phyloP scores from a whole-genome alignment of 2,888 invertebrate species.

The Andricus curvator region DNA sequence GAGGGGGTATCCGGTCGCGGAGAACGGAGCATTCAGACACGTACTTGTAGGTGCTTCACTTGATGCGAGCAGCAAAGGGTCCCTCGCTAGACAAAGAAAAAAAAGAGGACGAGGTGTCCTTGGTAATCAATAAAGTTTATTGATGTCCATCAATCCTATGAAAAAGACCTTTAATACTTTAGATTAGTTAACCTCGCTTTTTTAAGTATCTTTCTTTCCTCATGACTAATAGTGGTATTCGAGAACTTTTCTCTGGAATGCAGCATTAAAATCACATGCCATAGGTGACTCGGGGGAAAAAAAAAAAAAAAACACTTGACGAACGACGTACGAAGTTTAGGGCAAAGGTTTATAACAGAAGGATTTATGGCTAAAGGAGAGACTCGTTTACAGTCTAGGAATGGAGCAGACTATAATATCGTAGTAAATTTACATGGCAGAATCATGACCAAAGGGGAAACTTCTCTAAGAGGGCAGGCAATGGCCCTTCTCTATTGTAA shows the following conservation, averaged over 20 bases:
- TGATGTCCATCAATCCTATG: not conserved
- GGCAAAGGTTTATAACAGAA: constrained; percentile 33
- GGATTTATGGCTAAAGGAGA: constrained; percentile 34
- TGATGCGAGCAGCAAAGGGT: constrained; percentile 54
- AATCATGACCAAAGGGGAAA: constrained; percentile 56
- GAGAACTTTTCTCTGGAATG: constrained; percentile 4
- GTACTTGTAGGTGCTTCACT: constrained; percentile 57
- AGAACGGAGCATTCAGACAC: constrained; percentile 61
- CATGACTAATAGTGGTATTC: not conserved
- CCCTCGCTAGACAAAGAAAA: constrained; percentile 15
- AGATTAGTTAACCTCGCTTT: not conserved
- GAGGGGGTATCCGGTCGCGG: constrained; percentile 67
- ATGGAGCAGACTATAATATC: not conserved
- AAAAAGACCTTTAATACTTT: not conserved
- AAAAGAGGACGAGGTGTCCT: constrained; percentile 5
- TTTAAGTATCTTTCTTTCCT: not conserved
- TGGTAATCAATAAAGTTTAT: constrained; percentile 29
- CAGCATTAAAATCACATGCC: not conserved
- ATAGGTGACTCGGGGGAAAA: not conserved
- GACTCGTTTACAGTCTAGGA: constrained; percentile 6
- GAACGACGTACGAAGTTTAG: constrained; percentile 22
- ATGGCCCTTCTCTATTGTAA: constrained; percentile 70
- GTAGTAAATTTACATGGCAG: constrained; percentile 38
- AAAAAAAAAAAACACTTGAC: constrained; percentile 18
- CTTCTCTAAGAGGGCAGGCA: constrained; percentile 59